These are phyloP conservation scores for Pelvicachromis taeniatus DNA, from an alignment of 2,113 vertebrate genomes.

Conservation along the genomic window DNA sequence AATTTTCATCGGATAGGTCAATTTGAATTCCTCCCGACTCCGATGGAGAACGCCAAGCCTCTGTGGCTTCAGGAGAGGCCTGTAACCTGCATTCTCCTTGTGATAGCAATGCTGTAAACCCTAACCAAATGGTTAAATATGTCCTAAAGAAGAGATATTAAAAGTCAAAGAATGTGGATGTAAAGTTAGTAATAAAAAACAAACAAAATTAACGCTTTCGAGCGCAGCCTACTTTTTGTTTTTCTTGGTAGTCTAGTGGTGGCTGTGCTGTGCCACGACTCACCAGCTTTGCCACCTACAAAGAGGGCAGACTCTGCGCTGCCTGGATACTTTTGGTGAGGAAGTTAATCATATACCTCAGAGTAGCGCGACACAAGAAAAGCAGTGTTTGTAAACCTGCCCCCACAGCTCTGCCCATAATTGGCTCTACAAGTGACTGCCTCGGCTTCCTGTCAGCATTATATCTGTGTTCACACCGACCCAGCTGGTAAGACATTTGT, in stretches of 20 bases:
- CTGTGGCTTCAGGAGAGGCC: slow-evolving; percentile 44
- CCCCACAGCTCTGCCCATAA: slow-evolving; percentile 66
- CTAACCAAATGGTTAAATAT: slow-evolving; percentile 45
- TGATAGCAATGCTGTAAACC: slow-evolving; percentile 54
- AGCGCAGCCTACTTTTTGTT: slow-evolving; percentile 24
- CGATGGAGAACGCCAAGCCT: slow-evolving; percentile 5
- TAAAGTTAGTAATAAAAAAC: slow-evolving; percentile 36
- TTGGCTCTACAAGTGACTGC: slow-evolving; percentile 78
- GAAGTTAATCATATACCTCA: slow-evolving; percentile 79
- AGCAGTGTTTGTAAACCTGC: slow-evolving; percentile 73
- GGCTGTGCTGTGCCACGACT: slow-evolving; percentile 39
- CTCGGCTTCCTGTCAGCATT: slow-evolving; percentile 79
- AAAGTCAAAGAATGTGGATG: slow-evolving; percentile 53
- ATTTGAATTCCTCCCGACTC: slow-evolving; percentile 54
- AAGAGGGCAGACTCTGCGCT: slow-evolving; percentile 52
- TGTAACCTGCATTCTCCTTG: slow-evolving; percentile 49
- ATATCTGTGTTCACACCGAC: slow-evolving; percentile 75
- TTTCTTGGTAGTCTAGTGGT: slow-evolving; percentile 6
- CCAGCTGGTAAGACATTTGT: slow-evolving; percentile 73
- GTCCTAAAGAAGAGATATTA: slow-evolving; percentile 44
- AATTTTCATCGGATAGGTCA: slow-evolving; percentile 54
- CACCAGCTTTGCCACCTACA: slow-evolving; percentile 62
- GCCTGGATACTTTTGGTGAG: slow-evolving; percentile 64
- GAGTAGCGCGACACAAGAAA: slow-evolving; percentile 69
- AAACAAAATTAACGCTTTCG: slow-evolving; percentile 23